Percentiles rank a stretch among this genome's conserved stretches.
phyloP scores from a whole-genome alignment of 23 tunicate genomes.

The Botrylloides violaceus region DNA sequence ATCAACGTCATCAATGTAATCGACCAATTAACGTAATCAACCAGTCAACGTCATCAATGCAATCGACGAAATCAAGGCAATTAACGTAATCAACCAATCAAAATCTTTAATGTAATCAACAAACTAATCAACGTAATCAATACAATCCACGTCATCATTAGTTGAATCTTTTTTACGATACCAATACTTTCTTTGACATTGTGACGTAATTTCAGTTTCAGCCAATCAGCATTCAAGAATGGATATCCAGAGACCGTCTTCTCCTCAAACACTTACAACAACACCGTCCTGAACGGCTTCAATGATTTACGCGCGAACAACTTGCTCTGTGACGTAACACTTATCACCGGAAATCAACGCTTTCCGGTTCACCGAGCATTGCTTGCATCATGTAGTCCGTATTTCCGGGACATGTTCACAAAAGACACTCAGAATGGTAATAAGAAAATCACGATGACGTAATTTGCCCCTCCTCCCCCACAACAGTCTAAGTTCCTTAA shows the following conservation, averaged over 20 bases:
- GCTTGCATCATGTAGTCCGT: slow-evolving; percentile 97
- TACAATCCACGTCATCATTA: too few species aligned
- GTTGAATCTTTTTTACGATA: too few species aligned
- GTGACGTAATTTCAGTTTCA: slow-evolving; percentile 21
- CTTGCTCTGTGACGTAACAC: slow-evolving; percentile 91
- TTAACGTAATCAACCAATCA: too few species aligned
- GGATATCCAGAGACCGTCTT: slow-evolving; percentile 67
- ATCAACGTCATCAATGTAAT: too few species aligned
- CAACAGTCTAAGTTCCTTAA: too few species aligned
- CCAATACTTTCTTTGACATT: not conserved
- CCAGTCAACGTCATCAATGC: too few species aligned
- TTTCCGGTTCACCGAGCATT: slow-evolving; percentile 93
- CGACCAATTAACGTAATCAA: too few species aligned
- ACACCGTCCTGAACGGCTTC: slow-evolving; percentile 73
- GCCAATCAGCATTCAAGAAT: slow-evolving; percentile 31
- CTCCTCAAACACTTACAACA: slow-evolving; percentile 92
- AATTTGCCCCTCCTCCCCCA: too few species aligned
- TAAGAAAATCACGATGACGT: too few species aligned
- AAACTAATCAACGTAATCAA: too few species aligned
- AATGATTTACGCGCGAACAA: slow-evolving; percentile 59
- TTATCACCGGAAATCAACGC: slow-evolving; percentile 78
- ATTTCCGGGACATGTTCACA: slow-evolving; percentile 90
- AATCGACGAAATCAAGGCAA: too few species aligned
- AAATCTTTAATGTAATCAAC: too few species aligned
- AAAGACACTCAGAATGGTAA: slow-evolving; percentile 90